Percentiles rank a stretch among this genome's conserved stretches.
These are phyloP conservation scores for Cryptocephalus moraei DNA, from an alignment of 2,888 invertebrate genomes.

Conservation along the genomic window DNA sequence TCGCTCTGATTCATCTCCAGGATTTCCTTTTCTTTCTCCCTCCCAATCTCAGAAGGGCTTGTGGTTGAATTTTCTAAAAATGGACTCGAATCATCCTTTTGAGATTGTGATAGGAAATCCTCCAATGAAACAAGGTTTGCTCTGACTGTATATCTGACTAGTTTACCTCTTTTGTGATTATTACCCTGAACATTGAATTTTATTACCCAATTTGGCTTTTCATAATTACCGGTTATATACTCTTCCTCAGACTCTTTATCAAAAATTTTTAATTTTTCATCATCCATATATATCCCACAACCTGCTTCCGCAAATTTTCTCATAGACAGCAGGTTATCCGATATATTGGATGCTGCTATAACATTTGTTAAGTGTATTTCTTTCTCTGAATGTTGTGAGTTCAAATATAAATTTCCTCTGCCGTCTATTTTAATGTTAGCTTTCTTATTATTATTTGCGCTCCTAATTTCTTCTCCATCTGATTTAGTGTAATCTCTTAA, in stretches of 20 bases:
- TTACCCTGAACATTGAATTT: not conserved
- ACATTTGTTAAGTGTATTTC: not conserved
- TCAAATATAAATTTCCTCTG: not conserved
- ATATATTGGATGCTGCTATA: not conserved
- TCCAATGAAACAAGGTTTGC: too few relatives aligned
- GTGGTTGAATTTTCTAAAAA: too few relatives aligned
- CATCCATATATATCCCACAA: not conserved
- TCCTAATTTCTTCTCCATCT: not conserved
- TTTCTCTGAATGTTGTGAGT: too few relatives aligned
- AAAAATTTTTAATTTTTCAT: not conserved
- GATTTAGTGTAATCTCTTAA: not conserved
- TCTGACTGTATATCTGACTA: too few relatives aligned
- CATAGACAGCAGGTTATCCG: not conserved
- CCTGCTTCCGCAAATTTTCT: constrained; percentile 1
- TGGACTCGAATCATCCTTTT: too few relatives aligned
- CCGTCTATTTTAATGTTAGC: constrained; percentile 1
- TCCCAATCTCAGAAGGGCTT: too few relatives aligned
- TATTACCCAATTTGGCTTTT: constrained; percentile 2
- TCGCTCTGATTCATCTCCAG: too few relatives aligned
- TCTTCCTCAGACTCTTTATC: not conserved
- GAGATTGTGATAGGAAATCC: too few relatives aligned
- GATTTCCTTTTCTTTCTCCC: too few relatives aligned
- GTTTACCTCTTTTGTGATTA: too few relatives aligned
- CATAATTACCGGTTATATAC: not conserved
- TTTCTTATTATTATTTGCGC: not conserved